Conservation (phyloP, 2,113 vertebrate species). For the Sinocyclocheilus grahami region DNA sequence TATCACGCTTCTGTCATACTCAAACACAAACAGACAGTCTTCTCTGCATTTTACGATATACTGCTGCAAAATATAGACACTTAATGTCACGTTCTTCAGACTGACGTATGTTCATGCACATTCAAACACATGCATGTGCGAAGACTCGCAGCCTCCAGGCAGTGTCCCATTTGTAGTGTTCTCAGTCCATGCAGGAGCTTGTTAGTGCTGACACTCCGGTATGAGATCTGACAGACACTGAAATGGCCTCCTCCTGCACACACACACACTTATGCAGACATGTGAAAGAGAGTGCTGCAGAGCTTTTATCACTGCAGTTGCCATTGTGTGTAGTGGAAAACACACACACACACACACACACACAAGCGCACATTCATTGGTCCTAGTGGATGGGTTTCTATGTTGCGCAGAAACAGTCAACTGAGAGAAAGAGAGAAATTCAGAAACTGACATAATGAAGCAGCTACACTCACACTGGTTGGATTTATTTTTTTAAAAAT, state of each 20-base stretch:
- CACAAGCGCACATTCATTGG: constrained; percentile 22
- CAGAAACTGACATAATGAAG: constrained; percentile 41
- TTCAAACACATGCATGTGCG: constrained; percentile 16
- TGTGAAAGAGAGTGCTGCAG: constrained; percentile 31
- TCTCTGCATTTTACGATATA: neutral
- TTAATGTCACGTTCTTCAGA: constrained; percentile 32
- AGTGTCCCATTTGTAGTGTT: constrained; percentile 43
- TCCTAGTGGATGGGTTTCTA: constrained; percentile 33
- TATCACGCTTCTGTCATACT: constrained; percentile 12
- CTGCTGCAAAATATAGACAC: constrained; percentile 23
- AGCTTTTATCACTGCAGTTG: constrained; percentile 44
- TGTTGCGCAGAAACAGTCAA: constrained; percentile 15
- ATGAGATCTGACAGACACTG: constrained; percentile 40
- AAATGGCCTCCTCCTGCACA: constrained; percentile 31
- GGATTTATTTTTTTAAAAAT: constrained; percentile 16
- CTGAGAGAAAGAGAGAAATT: neutral
- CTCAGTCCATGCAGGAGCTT: constrained; percentile 43
- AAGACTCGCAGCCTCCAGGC: constrained; percentile 37
- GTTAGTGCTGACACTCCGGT: constrained; percentile 37
- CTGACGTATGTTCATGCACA: constrained; percentile 19
- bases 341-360: constrained; percentile 7
- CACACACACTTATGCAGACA: constrained; percentile 35
- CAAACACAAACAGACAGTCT: neutral
- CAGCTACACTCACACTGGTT: neutral
- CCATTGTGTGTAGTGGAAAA: constrained; percentile 26